Percentiles rank a stretch among this genome's conserved stretches.
Evolutionary conservation across 2,113 vertebrate genomes (phyloP).

Genomic region (Leptosomus discolor): DNA sequence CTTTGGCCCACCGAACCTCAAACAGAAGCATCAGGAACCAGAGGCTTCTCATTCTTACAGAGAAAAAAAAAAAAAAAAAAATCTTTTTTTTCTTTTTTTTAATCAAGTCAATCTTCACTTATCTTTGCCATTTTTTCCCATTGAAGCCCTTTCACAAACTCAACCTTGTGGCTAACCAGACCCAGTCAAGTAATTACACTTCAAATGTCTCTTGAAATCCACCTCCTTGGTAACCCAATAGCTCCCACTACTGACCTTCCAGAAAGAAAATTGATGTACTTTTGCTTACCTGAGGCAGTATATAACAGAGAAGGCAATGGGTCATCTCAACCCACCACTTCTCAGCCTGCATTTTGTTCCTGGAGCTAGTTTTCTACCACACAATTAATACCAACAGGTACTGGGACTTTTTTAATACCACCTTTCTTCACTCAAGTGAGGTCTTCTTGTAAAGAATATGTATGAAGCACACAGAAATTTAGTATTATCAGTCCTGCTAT

Average conservation of each 20-base stretch:
- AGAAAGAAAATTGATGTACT: neutral
- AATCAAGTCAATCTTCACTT: neutral
- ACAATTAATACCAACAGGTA: neutral
- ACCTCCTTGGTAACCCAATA: constrained; percentile 25
- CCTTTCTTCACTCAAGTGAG: neutral
- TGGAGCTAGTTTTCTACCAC: neutral
- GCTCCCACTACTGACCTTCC: constrained; percentile 42
- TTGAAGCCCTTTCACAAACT: neutral
- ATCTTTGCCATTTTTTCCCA: neutral
- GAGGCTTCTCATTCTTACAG: neutral
- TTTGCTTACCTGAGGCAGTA: neutral
- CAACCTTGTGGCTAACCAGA: neutral
- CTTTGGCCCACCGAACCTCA: neutral
- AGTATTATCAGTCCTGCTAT: neutral
- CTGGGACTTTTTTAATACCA: neutral
- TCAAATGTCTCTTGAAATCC: neutral
- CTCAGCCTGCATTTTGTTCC: neutral
- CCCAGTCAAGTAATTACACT: neutral
- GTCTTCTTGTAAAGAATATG: neutral
- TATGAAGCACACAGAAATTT: neutral
- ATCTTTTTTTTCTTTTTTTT: too few species aligned
- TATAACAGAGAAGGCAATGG: neutral
- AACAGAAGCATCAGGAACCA: neutral
- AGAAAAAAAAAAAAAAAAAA: neutral
- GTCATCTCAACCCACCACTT: neutral